Evolutionary conservation across 2,888 invertebrate species (phyloP).

Genomic region (Malacosoma neustria): DNA sequence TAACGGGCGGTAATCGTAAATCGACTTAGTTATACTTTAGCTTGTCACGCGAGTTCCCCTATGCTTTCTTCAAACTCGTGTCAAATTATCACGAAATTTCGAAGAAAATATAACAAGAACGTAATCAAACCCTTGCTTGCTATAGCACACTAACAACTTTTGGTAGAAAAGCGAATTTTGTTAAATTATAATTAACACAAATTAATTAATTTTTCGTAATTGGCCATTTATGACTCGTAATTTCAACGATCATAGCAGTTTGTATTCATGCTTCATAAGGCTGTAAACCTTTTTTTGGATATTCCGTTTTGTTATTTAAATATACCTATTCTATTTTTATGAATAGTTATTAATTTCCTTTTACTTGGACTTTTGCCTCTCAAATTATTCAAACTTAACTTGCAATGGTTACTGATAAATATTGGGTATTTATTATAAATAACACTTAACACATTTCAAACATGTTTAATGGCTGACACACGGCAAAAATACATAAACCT

Average conservation of each 20-base stretch:
- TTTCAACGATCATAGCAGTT: not conserved
- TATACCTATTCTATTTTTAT: no score
- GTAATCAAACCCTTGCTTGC: not conserved
- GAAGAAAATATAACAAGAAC: constrained; percentile 7
- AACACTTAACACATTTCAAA: no score
- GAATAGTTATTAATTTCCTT: no score
- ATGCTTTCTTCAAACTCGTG: constrained; percentile 8
- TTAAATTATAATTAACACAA: not conserved
- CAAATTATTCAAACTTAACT: no score
- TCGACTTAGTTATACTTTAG: constrained; percentile 18
- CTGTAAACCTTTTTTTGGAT: not conserved
- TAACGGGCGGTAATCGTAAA: constrained; percentile 19
- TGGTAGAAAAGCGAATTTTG: not conserved
- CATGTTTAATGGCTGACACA: no score
- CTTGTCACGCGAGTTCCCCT: constrained; percentile 17
- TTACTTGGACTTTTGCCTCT: no score
- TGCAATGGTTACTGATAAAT: no score
- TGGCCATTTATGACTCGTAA: not conserved
- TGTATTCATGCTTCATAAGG: not conserved
- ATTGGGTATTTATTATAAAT: no score
- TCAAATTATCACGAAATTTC: constrained; percentile 18
- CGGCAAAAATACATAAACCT: no score
- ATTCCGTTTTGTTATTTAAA: no score
- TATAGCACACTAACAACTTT: not conserved
- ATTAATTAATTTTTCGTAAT: constrained; percentile 1